Conservation (phyloP, 2,888 invertebrate genomes). For the Erpobdella octoculata region DNA sequence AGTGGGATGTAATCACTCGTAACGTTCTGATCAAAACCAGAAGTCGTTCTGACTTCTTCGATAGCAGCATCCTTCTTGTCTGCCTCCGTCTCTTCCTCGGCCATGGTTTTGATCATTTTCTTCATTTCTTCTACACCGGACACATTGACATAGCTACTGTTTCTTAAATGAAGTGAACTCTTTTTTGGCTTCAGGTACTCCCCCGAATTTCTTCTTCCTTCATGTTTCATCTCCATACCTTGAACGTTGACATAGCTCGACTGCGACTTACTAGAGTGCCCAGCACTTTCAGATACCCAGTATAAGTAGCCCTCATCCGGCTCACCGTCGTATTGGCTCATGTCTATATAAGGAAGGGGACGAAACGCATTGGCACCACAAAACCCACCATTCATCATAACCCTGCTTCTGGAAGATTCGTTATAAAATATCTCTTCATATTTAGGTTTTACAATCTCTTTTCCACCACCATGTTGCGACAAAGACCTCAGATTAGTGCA, state of each 20-base stretch:
- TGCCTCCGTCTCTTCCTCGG: not conserved
- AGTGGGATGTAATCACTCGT: not conserved
- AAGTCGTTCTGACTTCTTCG: not conserved
- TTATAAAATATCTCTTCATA: not conserved
- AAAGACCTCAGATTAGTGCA: no score
- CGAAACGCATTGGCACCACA: constrained; percentile 12
- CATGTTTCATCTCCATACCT: not conserved
- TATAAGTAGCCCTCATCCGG: constrained; percentile 23
- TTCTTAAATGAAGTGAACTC: not conserved
- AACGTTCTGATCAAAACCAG: no score
- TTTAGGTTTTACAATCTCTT: not conserved
- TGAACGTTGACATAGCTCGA: not conserved
- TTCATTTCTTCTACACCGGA: not conserved
- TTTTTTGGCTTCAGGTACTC: not conserved
- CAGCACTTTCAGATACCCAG: constrained; percentile 13
- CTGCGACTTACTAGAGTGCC: not conserved
- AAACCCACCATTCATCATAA: not conserved
- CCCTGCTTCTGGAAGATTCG: not conserved
- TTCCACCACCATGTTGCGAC: no score
- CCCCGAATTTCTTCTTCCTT: not conserved
- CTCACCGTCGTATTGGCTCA: constrained; percentile 32
- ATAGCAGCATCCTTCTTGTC: not conserved
- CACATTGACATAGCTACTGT: not conserved
- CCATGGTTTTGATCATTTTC: not conserved
- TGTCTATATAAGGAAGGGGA: constrained; percentile 33